phyloP scores from a whole-genome alignment of 2,888 invertebrate genomes.

The Cataglyphis livida region DNA sequence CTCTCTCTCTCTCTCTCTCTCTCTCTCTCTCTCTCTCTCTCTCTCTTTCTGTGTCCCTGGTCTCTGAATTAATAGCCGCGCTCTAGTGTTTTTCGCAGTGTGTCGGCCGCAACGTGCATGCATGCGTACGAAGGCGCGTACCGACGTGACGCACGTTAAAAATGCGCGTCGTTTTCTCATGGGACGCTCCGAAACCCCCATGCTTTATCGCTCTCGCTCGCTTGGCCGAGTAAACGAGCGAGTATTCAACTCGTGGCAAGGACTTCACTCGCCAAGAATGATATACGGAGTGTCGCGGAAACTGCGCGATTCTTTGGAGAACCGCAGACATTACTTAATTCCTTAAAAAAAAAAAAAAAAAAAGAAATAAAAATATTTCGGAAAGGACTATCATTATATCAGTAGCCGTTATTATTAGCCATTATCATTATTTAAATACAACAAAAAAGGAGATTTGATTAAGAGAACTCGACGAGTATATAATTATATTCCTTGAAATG shows the following conservation, averaged over 20 bases:
- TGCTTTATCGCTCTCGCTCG: conserved; percentile 64
- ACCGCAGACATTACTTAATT: neutral
- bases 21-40: conserved; percentile 82
- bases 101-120: conserved; percentile 38
- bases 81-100: conserved; percentile 76
- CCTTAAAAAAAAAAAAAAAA: neutral
- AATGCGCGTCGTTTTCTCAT: conserved; percentile 82
- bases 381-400: neutral
- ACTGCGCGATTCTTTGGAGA: conserved; percentile 12
- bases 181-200: conserved; percentile 73
- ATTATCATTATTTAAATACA: neutral
- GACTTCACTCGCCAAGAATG: conserved; percentile 12
- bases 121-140: conserved; percentile 46
- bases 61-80: conserved; percentile 81
- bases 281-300: conserved; percentile 25
- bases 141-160: conserved; percentile 73
- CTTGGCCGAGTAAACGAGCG: neutral
- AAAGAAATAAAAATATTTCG: neutral
- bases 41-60: conserved; percentile 82
- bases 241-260: neutral
- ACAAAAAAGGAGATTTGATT: neutral
- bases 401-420: neutral
- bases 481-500: neutral
- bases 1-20: conserved; percentile 82
- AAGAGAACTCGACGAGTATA: neutral